These are phyloP conservation scores for Helarctos malayanus DNA, from an alignment of 2,797 vertebrate genomes.

Conservation along the genomic window DNA sequence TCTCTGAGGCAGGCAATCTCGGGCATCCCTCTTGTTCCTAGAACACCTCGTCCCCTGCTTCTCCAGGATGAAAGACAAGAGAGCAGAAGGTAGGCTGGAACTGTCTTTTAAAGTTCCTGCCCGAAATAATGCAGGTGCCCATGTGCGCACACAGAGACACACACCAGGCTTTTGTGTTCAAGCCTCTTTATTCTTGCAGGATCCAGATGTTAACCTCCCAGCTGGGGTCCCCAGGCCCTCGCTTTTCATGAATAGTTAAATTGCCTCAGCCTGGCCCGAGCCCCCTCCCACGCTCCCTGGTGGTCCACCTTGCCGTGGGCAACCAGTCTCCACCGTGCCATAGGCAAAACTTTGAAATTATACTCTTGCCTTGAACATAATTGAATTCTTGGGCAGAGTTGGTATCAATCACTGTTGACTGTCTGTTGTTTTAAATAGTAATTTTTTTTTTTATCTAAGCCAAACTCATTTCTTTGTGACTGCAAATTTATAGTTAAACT, in stretches of 20 bases:
- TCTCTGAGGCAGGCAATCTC: background rate
- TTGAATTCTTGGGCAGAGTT: background rate
- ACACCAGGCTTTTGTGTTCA: background rate
- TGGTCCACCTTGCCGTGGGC: background rate
- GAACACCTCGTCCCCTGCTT: background rate
- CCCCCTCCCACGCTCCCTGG: too few species aligned
- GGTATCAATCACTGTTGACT: background rate
- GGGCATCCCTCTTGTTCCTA: background rate
- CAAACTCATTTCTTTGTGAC: background rate
- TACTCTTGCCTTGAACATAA: background rate
- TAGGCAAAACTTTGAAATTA: background rate
- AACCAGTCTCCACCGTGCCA: background rate
- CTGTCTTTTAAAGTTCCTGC: background rate
- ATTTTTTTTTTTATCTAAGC: background rate
- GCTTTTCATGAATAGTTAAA: background rate
- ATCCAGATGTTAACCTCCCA: background rate
- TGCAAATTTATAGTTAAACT: background rate
- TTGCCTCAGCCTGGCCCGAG: background rate
- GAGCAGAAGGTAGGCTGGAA: background rate
- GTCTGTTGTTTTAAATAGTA: background rate
- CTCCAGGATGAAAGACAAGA: background rate
- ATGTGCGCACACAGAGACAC: rapidly evolving
- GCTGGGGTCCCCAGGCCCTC: background rate
- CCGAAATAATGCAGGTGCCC: rapidly evolving
- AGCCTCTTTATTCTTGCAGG: background rate